Percentiles rank a stretch among this genome's conserved stretches.
These are phyloP conservation scores for Heliornis fulica DNA, from an alignment of 2,113 vertebrate genomes.

Conservation along the genomic window DNA sequence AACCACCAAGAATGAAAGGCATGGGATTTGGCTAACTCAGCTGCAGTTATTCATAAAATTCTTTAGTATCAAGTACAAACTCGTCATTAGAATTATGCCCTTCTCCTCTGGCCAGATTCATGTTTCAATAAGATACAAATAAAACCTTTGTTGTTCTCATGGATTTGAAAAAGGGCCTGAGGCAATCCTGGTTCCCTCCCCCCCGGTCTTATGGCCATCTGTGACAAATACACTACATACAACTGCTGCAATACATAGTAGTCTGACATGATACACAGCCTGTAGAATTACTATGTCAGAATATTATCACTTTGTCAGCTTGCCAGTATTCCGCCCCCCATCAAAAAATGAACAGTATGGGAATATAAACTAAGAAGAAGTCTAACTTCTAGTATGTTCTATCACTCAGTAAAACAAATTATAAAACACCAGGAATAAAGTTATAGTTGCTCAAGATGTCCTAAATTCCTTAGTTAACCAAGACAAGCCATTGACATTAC, in stretches of 20 bases:
- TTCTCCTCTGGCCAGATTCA: not conserved
- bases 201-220: not conserved
- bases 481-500: not conserved
- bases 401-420: not conserved
- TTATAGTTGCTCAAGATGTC: not conserved
- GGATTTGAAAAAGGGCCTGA: not conserved
- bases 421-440: not conserved
- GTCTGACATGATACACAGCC: not conserved
- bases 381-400: not conserved
- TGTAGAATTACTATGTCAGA: not conserved
- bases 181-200: not conserved
- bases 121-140: not conserved
- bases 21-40: not conserved
- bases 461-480: not conserved
- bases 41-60: not conserved
- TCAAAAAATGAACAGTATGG: not conserved
- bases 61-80: not conserved
- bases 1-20: not conserved
- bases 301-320: not conserved
- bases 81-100: not conserved
- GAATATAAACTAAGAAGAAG: conserved; percentile 1
- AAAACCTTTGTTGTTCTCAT: not conserved
- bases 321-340: not conserved
- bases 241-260: not conserved
- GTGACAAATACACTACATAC: not conserved